Evolutionary conservation across 2,888 invertebrate genomes (phyloP), one percentile per base, ranked within the genome.

Genomic region (Lochmaea crataegi): DNA sequence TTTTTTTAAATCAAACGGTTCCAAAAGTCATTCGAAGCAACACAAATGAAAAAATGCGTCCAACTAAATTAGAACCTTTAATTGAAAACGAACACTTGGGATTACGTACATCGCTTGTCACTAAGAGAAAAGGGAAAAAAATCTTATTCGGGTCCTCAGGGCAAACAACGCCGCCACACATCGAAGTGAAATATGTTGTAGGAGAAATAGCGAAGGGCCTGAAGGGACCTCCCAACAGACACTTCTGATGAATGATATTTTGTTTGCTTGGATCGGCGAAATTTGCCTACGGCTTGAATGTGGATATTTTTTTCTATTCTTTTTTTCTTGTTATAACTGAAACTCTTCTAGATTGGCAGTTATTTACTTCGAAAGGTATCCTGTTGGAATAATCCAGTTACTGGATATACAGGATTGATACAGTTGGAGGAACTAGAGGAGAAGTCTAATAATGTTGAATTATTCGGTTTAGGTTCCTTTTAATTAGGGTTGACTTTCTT

Each of bases 151-250:
- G 51, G 60, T 56, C 71, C 71, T 65, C 7, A 26, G 60, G 71
- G 71, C 51, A 45, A 9, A 41, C 65, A 58, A 26, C 14, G 42
- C 58, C 32, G 42, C 71, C 65, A 42, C 58, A 60, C 58, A 65
- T 56, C 71, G 65, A 71, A 71, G 71, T 71, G 71, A 65, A 71
- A 71, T 71, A 65, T 71, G 71, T 26, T 71, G 71, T 71, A 65
- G 71, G 42, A 65, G 32, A 60, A 71, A 71, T 60, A 32, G 65
- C 60, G 38, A 71, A 64, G 11, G 10, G 57, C 71, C 71, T 48
- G 11, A 57, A 60, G 71, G 71, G 71, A 71, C n/a, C 32, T 22
- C 51, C 60, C 22, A 45, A 60, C 68, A 68, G 60, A 68, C 68
- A 68, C 57, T 68, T 68, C 22, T 41, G 60, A 68, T 68, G 60